Evolutionary conservation across 2,797 vertebrate species (phyloP), one percentile per base, ranked within the genome.

Genomic region (Galaxias olidus): DNA sequence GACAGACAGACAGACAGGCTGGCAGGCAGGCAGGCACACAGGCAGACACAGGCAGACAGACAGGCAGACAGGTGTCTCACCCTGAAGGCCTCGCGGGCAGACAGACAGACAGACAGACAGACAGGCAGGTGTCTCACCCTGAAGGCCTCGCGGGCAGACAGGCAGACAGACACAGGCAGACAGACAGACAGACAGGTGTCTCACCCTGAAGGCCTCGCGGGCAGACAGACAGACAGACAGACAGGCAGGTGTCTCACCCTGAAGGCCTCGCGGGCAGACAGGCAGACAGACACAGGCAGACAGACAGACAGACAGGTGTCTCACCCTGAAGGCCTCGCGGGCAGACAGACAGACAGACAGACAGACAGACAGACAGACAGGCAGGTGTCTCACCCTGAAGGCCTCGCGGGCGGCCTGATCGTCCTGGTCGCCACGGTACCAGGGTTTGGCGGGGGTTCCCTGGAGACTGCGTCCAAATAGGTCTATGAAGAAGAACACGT

Each of bases 401-500:
- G 94, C 94, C 0, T 78, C 78, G 0, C 59, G 88, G 49, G 95
- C 96, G 0, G 66, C 68, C 3, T 9, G 14, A 1, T 96, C 94
- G 0, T 93, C 86, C 0, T 43, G 17, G 49, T 97, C 95, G 1
- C 92, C 92, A 9, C 88, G 80, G 47, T 69, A 79, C 96, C 96
- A 98, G 0, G 96, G 96, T 49, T 78, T 79, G 9, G 66, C 64
- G 0, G 87, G 86, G 4, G 74, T 77, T 0, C 65, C 83, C 12
- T 76, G 79, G 68, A 97, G 71, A 59, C 93, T 93, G 48, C 86
- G 87, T 1, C 93, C 96, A 4, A 95, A 95, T 4, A 94, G 84
- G 68, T 98, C 95, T 6, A 98, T 91, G 86, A 94, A 95, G 88
- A 97, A 94, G 83, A 98, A 98, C 49, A 88, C 93, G 0, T 91